Evolutionary conservation across 2,888 invertebrate genomes (phyloP).

Genomic region (Muscina levida): DNA sequence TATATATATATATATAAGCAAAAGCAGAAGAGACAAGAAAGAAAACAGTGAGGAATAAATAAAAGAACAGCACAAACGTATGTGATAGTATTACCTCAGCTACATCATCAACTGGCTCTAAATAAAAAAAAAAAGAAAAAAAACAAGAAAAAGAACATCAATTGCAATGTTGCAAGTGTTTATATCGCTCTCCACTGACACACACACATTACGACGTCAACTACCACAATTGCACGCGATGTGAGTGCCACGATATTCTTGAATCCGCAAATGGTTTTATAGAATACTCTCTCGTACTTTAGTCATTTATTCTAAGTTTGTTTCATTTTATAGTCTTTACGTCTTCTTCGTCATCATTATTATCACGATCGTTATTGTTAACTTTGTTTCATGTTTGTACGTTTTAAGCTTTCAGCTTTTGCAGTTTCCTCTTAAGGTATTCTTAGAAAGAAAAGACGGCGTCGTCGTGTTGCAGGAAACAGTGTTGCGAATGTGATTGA

Average conservation of each 20-base stretch:
- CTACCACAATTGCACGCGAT: not conserved
- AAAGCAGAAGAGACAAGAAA: not conserved
- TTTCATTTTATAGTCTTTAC: not conserved
- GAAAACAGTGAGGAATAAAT: not conserved
- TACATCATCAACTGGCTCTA: constrained; percentile 54
- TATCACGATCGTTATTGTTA: not conserved
- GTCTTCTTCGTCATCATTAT: not conserved
- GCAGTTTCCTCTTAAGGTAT: not conserved
- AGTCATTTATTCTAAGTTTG: constrained; percentile 31
- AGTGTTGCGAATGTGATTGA: constrained; percentile 3
- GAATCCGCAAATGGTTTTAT: not conserved
- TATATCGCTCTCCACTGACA: not conserved
- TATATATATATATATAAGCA: constrained; percentile 50
- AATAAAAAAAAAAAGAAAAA: constrained; percentile 54
- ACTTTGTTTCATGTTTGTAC: not conserved
- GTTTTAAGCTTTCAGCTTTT: constrained; percentile 12
- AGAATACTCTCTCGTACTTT: constrained; percentile 18
- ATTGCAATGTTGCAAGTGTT: constrained; percentile 61
- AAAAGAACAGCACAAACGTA: not conserved
- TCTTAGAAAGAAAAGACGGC: not conserved
- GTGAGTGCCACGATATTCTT: constrained; percentile 17
- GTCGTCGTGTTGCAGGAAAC: too few relatives aligned
- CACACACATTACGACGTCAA: not conserved
- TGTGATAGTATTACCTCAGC: constrained; percentile 25
- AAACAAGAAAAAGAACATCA: constrained; percentile 56